phyloP scores from a whole-genome alignment of 2,888 invertebrate species.

The Pegoplata infirma region DNA sequence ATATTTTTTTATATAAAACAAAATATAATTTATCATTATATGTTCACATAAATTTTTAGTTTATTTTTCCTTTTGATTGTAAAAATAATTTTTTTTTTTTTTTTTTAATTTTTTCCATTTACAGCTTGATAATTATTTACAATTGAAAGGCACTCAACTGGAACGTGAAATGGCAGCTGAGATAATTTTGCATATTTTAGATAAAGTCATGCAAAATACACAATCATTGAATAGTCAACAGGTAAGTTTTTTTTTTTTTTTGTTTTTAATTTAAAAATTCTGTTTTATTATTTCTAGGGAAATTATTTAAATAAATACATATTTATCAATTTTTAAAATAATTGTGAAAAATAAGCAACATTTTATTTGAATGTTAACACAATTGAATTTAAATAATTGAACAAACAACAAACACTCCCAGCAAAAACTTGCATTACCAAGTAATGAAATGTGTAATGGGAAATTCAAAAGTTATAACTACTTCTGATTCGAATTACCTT shows the following conservation, averaged over 20 bases:
- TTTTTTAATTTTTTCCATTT: slow-evolving; percentile 59
- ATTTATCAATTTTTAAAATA: slow-evolving; percentile 12
- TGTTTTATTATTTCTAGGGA: not conserved
- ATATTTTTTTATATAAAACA: not conserved
- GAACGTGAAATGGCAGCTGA: slow-evolving; percentile 80
- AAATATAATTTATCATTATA: not conserved
- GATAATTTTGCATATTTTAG: slow-evolving; percentile 82
- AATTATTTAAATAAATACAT: not conserved
- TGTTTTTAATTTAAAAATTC: not conserved
- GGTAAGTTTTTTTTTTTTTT: slow-evolving; percentile 79
- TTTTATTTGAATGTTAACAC: too few species aligned
- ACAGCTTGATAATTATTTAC: slow-evolving; percentile 77
- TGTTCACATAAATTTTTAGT: not conserved
- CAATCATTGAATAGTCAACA: slow-evolving; percentile 86
- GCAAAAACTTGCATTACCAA: too few species aligned
- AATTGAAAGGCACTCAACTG: slow-evolving; percentile 76
- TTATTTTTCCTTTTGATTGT: not conserved
- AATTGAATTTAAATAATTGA: too few species aligned
- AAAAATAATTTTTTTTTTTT: not conserved
- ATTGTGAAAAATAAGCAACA: slow-evolving; percentile 15
- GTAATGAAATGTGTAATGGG: too few species aligned
- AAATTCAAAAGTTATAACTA: too few species aligned
- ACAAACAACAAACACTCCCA: too few species aligned
- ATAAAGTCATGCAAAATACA: slow-evolving; percentile 83
- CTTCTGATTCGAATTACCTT: too few species aligned